Conservation (phyloP, 1,140 invertebrate genomes). For the Antheraea mylitta region DNA sequence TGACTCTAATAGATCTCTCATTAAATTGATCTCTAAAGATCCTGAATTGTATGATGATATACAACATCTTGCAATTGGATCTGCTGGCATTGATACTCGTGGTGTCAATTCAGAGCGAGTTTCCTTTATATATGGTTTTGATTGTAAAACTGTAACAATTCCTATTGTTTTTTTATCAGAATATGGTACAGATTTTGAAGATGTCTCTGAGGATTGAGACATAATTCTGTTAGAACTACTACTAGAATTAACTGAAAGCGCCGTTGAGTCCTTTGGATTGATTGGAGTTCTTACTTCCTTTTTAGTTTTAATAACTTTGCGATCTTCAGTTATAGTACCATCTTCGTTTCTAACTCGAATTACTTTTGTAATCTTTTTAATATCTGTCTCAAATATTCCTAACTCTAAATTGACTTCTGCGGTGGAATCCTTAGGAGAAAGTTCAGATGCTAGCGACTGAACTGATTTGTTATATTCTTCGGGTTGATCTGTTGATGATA, state of each 20-base stretch:
- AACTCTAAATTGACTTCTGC: conserved; percentile 28
- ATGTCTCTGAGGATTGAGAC: conserved; percentile 29
- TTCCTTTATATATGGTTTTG: conserved; percentile 7
- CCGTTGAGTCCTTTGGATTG: conserved; percentile 9
- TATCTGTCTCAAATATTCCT: conserved; percentile 43
- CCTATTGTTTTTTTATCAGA: conserved; percentile 35
- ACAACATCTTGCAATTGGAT: too few species aligned
- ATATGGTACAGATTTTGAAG: conserved; percentile 34
- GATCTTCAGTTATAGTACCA: conserved; percentile 44
- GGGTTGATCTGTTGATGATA: too few species aligned
- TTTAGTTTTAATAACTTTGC: conserved; percentile 45
- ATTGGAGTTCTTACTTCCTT: conserved; percentile 35
- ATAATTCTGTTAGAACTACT: conserved; percentile 19
- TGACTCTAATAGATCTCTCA: too few species aligned
- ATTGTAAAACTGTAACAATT: not conserved
- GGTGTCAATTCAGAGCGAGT: conserved; percentile 1
- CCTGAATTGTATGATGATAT: too few species aligned
- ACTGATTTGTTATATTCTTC: not conserved
- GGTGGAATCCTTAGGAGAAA: conserved; percentile 2
- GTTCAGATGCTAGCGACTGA: not conserved
- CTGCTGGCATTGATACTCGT: too few species aligned
- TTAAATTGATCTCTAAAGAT: too few species aligned
- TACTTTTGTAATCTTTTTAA: conserved; percentile 48
- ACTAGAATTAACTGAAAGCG: not conserved
- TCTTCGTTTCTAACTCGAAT: conserved; percentile 43